phyloP scores from a whole-genome alignment of 2,797 vertebrate species.

The Mormyrus proboscirostris region DNA sequence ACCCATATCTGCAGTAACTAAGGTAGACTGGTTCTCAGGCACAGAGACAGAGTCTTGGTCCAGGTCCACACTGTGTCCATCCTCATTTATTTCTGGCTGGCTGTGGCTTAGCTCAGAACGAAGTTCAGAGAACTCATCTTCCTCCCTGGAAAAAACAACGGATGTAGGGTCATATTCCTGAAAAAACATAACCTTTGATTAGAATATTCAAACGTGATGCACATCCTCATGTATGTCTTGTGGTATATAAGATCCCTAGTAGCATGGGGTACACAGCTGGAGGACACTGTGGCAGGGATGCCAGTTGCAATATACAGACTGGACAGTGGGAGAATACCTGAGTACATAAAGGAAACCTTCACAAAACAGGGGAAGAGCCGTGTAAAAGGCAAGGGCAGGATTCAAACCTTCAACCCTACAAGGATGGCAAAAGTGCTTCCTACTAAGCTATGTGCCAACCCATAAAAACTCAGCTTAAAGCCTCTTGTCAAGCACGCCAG shows the following conservation, averaged over 20 bases:
- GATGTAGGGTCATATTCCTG: neutral
- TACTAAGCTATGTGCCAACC: neutral
- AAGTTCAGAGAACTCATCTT: slow-evolving; percentile 77
- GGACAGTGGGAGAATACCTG: neutral
- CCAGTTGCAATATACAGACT: neutral
- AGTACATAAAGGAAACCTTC: neutral
- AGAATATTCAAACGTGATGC: neutral
- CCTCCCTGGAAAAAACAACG: slow-evolving; percentile 57
- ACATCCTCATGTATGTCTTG: neutral
- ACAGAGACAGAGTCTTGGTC: slow-evolving; percentile 69
- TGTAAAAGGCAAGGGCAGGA: neutral
- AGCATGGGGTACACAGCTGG: neutral
- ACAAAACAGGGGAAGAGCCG: neutral
- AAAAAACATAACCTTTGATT: neutral
- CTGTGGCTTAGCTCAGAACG: slow-evolving; percentile 76
- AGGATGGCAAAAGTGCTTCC: neutral
- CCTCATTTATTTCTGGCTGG: slow-evolving; percentile 72
- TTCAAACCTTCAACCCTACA: neutral
- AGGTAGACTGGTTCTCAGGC: slow-evolving; percentile 73
- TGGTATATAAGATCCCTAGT: neutral
- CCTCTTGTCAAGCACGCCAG: neutral
- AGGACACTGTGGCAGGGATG: neutral
- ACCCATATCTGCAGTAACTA: slow-evolving; percentile 77
- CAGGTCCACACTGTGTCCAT: slow-evolving; percentile 62
- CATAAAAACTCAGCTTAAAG: neutral